These are phyloP conservation scores for Malurus cyaneus DNA, from an alignment of 2,113 vertebrate species.

Conservation along the genomic window DNA sequence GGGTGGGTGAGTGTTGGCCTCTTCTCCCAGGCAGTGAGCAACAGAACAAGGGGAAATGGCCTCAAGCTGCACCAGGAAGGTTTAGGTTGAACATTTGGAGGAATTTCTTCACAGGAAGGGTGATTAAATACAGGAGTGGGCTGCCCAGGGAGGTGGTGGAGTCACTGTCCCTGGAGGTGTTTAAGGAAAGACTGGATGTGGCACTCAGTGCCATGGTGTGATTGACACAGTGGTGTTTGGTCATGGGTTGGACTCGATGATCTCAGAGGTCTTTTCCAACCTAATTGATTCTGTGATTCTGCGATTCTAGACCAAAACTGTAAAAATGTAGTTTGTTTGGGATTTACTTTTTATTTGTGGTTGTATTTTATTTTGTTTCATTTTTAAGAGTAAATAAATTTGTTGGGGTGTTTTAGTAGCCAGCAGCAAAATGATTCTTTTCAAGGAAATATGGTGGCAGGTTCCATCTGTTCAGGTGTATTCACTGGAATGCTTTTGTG, in stretches of 20 bases:
- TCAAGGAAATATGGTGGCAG: slow-evolving; percentile 33
- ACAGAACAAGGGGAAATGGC: background rate
- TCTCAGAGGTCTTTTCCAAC: slow-evolving; percentile 33
- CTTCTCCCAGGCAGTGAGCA: background rate
- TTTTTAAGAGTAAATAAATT: slow-evolving; percentile 51
- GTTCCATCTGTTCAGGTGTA: slow-evolving; percentile 50
- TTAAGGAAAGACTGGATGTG: background rate
- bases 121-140: background rate
- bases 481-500: slow-evolving; percentile 36
- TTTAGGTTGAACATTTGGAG: background rate
- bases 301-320: slow-evolving; percentile 65
- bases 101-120: background rate
- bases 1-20: background rate
- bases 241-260: slow-evolving; percentile 15
- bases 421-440: slow-evolving; percentile 43
- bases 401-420: slow-evolving; percentile 59
- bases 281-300: slow-evolving; percentile 25
- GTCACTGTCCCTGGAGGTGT: background rate
- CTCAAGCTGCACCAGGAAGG: background rate
- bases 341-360: slow-evolving; percentile 17
- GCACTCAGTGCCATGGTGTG: background rate
- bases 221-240: background rate
- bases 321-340: slow-evolving; percentile 31
- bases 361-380: slow-evolving; percentile 15
- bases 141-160: background rate